Conservation (phyloP, 2,888 invertebrate species). For the Galeopsomyia nigrocyanea region DNA sequence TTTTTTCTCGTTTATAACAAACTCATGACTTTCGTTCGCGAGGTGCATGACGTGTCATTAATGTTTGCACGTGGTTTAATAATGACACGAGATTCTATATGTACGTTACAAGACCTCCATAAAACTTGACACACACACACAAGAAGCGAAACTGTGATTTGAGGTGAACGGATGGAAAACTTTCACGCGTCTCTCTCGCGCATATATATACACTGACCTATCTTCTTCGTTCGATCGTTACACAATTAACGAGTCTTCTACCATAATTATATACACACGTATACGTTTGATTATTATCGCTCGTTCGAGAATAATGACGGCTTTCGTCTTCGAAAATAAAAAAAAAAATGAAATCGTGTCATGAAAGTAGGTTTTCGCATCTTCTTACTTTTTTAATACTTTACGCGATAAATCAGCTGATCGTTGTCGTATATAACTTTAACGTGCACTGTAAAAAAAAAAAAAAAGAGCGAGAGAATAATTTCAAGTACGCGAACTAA, state of each 20-base stretch:
- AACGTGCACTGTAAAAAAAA: too few relatives aligned
- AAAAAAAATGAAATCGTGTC: too few relatives aligned
- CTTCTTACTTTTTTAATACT: too few relatives aligned
- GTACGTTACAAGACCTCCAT: not conserved
- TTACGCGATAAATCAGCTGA: too few relatives aligned
- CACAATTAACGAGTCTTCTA: constrained; percentile 2
- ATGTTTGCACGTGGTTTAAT: too few relatives aligned
- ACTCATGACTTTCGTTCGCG: not conserved
- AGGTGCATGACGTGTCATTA: not conserved
- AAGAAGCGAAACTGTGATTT: constrained; percentile 19
- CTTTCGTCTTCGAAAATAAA: too few relatives aligned
- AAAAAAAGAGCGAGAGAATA: too few relatives aligned
- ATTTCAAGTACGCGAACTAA: too few relatives aligned
- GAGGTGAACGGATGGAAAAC: constrained; percentile 18
- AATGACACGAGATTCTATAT: not conserved
- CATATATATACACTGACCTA: constrained; percentile 9
- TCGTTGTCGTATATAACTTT: too few relatives aligned
- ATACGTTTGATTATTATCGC: too few relatives aligned
- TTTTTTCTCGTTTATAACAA: constrained; percentile 17
- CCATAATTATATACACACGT: too few relatives aligned
- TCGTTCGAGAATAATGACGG: too few relatives aligned
- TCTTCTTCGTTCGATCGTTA: constrained; percentile 19
- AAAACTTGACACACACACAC: not conserved
- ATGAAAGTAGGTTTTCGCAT: not conserved
- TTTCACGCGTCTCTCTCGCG: constrained; percentile 19